Evolutionary conservation across 2,888 invertebrate genomes (phyloP).

Genomic region (Busseola fusca): DNA sequence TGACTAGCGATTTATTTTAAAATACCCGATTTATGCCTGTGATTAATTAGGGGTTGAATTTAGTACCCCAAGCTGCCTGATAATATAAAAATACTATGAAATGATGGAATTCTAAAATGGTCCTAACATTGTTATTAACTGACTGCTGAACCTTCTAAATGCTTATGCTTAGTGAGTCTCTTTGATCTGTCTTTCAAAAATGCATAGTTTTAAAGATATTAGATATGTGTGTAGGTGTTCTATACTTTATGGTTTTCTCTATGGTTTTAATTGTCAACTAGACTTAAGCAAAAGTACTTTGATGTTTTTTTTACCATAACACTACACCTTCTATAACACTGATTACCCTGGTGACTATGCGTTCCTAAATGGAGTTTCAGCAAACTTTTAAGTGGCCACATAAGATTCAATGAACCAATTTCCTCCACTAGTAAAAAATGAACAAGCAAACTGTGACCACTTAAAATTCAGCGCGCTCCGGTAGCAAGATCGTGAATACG

Average conservation of each 20-base stretch:
- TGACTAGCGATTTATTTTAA: background rate
- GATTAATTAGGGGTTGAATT: background rate
- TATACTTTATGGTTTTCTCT: too few relatives aligned
- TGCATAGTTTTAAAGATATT: too few relatives aligned
- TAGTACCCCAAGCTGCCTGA: background rate
- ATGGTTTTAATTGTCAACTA: too few relatives aligned
- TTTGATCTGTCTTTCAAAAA: too few relatives aligned
- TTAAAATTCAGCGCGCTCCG: slow-evolving; percentile 48
- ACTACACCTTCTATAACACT: too few relatives aligned
- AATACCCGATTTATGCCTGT: background rate
- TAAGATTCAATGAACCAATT: slow-evolving; percentile 23
- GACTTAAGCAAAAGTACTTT: too few relatives aligned
- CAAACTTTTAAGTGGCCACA: background rate
- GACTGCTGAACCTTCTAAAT: background rate
- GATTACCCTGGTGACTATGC: background rate
- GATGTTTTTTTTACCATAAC: too few relatives aligned
- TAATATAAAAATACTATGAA: background rate
- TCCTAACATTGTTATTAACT: background rate
- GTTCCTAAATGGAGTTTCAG: background rate
- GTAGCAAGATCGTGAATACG: slow-evolving; percentile 42
- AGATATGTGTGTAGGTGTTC: too few relatives aligned
- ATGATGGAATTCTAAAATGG: background rate
- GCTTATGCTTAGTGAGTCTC: background rate
- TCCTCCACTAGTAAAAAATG: slow-evolving; percentile 8
- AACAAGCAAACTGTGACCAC: slow-evolving; percentile 8